These are phyloP conservation scores for Platycercus adscitus DNA, from an alignment of 2,113 vertebrate genomes.

Conservation along the genomic window DNA sequence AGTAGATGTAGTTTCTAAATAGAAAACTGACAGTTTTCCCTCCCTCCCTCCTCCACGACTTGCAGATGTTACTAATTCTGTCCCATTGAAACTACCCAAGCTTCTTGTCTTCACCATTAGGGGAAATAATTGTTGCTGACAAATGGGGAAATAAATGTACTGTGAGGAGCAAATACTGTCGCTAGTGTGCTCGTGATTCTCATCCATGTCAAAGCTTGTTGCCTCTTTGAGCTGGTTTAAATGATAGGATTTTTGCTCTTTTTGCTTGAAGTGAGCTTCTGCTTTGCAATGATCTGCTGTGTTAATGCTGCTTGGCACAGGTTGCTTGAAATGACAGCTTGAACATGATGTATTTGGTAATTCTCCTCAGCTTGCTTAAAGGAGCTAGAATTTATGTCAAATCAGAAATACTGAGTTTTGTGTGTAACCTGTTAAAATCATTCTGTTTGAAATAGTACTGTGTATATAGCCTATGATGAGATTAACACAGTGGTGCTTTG, in stretches of 20 bases:
- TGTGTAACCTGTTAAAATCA: background rate
- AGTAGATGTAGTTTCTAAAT: background rate
- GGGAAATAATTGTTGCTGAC: constrained; percentile 62
- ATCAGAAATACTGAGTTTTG: background rate
- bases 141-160: constrained; percentile 46
- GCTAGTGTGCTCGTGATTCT: background rate
- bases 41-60: constrained; percentile 22
- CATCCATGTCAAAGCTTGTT: constrained; percentile 53
- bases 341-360: background rate
- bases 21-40: constrained; percentile 33
- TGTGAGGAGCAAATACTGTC: constrained; percentile 37
- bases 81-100: constrained; percentile 2
- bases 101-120: constrained; percentile 57
- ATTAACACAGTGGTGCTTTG: background rate
- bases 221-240: constrained; percentile 34
- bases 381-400: background rate
- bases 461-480: background rate
- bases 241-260: constrained; percentile 20
- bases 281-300: constrained; percentile 26
- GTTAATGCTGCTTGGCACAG: constrained; percentile 2
- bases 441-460: background rate
- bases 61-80: constrained; percentile 50
- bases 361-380: constrained; percentile 8
- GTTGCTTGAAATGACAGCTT: constrained; percentile 22
- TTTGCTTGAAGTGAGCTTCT: constrained; percentile 44